These are phyloP conservation scores for Hymenopus coronatus DNA, from an alignment of 2,888 invertebrate species.

Conservation along the genomic window DNA sequence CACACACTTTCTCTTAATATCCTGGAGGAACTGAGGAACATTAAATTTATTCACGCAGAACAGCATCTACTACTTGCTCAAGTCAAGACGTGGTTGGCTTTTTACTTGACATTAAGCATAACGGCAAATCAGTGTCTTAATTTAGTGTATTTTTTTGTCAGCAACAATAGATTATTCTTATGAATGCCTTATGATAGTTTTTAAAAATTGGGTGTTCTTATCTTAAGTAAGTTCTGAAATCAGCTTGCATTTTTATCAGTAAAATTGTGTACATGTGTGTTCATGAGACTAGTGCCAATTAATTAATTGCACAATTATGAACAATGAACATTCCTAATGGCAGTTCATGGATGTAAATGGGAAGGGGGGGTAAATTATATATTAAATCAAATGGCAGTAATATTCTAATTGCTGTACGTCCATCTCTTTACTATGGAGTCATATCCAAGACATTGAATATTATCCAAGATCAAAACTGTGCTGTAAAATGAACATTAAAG, in stretches of 20 bases:
- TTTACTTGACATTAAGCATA: neutral
- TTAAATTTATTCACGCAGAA: neutral
- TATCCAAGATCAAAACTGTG: neutral
- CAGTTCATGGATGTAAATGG: neutral
- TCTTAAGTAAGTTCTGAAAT: neutral
- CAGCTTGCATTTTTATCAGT: constrained; percentile 1
- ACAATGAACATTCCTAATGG: constrained; percentile 16
- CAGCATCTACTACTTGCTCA: constrained; percentile 11
- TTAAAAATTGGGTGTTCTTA: neutral
- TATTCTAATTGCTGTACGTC: constrained; percentile 26
- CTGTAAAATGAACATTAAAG: neutral
- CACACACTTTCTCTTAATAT: neutral
- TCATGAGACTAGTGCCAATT: constrained; percentile 27
- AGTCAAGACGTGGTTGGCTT: constrained; percentile 4
- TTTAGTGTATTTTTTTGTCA: constrained; percentile 12
- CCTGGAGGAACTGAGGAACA: neutral
- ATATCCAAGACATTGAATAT: constrained; percentile 14
- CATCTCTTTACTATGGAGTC: constrained; percentile 21
- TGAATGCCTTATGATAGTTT: constrained; percentile 15
- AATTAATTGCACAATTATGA: constrained; percentile 17
- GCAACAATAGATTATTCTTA: constrained; percentile 2
- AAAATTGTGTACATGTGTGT: constrained; percentile 21
- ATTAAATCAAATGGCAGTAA: neutral
- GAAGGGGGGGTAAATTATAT: neutral
- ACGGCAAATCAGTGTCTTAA: constrained; percentile 5